A percentile compares a stretch with the other conserved stretches of the same genome.
Conservation (phyloP, 2,797 vertebrate species). For the Eremophila alpestris region DNA sequence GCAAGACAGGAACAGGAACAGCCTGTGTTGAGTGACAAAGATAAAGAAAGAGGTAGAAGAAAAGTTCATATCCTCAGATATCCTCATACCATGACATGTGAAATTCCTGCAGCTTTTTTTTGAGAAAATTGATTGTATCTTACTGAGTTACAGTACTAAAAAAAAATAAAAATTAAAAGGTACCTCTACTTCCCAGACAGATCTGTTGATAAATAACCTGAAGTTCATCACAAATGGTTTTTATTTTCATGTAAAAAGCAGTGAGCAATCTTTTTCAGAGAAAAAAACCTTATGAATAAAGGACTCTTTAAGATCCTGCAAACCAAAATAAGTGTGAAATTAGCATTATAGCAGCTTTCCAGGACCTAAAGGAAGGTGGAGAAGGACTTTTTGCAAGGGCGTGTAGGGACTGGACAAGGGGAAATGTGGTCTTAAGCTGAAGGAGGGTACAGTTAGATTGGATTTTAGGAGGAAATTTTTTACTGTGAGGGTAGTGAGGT, state of each 20-base stretch:
- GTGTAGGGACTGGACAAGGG: too few species aligned
- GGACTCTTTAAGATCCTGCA: not conserved
- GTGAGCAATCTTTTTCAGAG: not conserved
- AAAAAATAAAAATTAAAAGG: not conserved
- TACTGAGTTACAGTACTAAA: rapidly evolving
- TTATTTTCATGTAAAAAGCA: not conserved
- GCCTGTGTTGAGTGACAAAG: not conserved
- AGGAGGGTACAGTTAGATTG: not conserved
- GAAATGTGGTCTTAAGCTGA: not conserved
- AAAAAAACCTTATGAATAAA: not conserved
- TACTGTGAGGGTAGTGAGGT: not conserved
- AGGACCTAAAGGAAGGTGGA: not conserved
- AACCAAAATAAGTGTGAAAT: not conserved
- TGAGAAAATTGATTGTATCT: not conserved
- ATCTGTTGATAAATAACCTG: not conserved
- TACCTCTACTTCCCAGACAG: not conserved
- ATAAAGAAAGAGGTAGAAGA: not conserved
- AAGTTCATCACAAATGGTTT: not conserved
- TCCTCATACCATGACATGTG: not conserved
- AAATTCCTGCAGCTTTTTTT: not conserved
- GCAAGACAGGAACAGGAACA: not conserved
- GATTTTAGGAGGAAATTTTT: not conserved
- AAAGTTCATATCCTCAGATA: not conserved
- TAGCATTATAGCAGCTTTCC: not conserved
- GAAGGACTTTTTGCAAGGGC: not conserved